Conservation (phyloP, 2,797 vertebrate species). For the Aulostomus chinensis region DNA sequence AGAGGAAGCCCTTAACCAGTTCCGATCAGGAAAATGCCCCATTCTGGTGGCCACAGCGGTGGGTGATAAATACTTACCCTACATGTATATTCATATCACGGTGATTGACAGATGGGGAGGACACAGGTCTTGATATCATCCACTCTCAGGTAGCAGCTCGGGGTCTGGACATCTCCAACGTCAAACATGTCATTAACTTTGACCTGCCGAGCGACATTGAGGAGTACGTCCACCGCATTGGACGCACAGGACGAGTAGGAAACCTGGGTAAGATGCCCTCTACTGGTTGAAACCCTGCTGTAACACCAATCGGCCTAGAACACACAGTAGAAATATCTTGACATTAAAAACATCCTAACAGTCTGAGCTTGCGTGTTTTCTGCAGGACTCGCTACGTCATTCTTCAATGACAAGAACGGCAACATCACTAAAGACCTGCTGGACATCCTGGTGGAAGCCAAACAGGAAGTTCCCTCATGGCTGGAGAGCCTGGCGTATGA, state of each 20-base stretch:
- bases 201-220: slow-evolving; percentile 97
- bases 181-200: slow-evolving; percentile 97
- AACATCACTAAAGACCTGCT: slow-evolving; percentile 96
- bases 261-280: slow-evolving; percentile 88
- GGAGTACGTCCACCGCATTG: slow-evolving; percentile 97
- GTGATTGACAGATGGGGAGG: too few relatives aligned
- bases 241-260: slow-evolving; percentile 93
- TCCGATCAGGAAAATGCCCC: slow-evolving; percentile 94
- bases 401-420: slow-evolving; percentile 93
- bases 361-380: background rate
- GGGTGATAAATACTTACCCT: background rate
- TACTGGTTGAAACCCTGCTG: too few relatives aligned
- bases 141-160: slow-evolving; percentile 88
- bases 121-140: background rate
- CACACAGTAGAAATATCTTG: too few relatives aligned
- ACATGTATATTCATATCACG: too few relatives aligned
- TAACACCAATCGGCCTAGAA: too few relatives aligned
- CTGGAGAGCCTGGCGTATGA: slow-evolving; percentile 94
- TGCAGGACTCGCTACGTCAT: slow-evolving; percentile 93
- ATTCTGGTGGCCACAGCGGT: slow-evolving; percentile 97
- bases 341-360: too few relatives aligned
- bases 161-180: slow-evolving; percentile 91
- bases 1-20: slow-evolving; percentile 94
- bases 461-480: slow-evolving; percentile 96
- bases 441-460: slow-evolving; percentile 94